Base-by-base conservation (phyloP, 92 coral and sea anemone genomes). In the Metridium senile region DNA sequence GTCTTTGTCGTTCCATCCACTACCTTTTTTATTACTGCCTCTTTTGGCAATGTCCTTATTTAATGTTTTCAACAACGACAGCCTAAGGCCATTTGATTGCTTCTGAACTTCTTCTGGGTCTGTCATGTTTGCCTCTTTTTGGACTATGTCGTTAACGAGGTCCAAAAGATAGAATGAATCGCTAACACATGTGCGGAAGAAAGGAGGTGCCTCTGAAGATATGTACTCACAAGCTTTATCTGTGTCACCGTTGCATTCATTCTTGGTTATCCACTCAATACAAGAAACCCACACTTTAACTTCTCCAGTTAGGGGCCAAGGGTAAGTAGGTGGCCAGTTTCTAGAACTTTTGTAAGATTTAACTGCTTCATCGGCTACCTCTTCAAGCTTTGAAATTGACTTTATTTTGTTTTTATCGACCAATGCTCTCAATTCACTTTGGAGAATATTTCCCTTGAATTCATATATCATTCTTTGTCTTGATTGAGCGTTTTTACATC, bases 281-380 rank as follows among this genome's bases (percentile, higher is more conserved):
- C 93, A 90, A 0, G 85, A 83, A 9, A 90, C 58, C 98, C 98
- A 93, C 46, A 90, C 92, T 46, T 93, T 81, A 0, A 93, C 98
- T 66, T 93, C 98, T 29, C 95, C 95, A 26, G 87, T 78, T 4
- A 93, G 75, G 0, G 98, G 98, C 52, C 72, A 54, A 11, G 89
- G 83, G 49, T 83, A 93, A 0, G 95, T 72, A 9, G 93, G 98
- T n/a, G 98, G 98, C 28, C 88, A 93, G 78, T 71, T 83, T 61
- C 98, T 80, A 11, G 98, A 90, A 0, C 62, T 64, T 1, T 74
- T 77, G 61, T 53, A 89, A 0, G 94, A 89, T 1, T 70, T 57
- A 1, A 93, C 78, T 2, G 85, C 94, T 26, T 51, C 68, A 26
- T 46, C 77, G 1, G 95, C 98, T 27, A 62, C 1, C 9, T 81